Evolutionary conservation across 2,113 vertebrate species (phyloP), one percentile per base, ranked within the genome.

Genomic region (Acinonyx jubatus): DNA sequence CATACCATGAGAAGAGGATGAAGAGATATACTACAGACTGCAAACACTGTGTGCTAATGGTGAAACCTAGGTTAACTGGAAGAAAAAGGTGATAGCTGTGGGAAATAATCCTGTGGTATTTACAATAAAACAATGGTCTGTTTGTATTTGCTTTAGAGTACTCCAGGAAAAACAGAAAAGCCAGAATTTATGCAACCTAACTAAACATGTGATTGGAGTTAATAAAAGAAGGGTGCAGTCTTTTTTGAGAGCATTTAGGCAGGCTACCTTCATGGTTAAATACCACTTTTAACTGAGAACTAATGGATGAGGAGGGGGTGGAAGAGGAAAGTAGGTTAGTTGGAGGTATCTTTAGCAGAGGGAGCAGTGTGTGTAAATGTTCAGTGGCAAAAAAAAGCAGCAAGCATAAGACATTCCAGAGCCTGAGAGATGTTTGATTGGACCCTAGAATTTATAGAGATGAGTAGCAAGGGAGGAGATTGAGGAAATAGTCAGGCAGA

Each of bases 81-180:
- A 5, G 29, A 50, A 74, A 82, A 87, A n/a, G 1, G 4, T 61
- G 41, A 5, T 3, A 48, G 10, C 16, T 80, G 3, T 84, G 76
- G 68, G 50, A 89, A 89, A 80, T 63, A 84, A 68, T 36, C 36
- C 36, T 61, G 14, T 38, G 45, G 55, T 57, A 25, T 73, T 81
- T 96, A 79, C 38, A 23, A 18, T 84, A 61, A 85, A 96, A 52
- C 89, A 94, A 86, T 86, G 80, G 96, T 57, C 16, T 68, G 5
- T 80, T 63, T 55, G 12, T n/a, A 76, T 92, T 87, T 87, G 36
- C 71, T 74, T 94, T 96, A 52, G 93, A 94, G 73, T 23, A 45
- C 4, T 55, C 41, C 61, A 65, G 88, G 73, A 94, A 78, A 78
- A 74, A 65, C 16, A 19, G 33, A 73, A 93, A 86, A 97, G 27